Percentiles rank a stretch among this genome's conserved stretches.
phyloP scores from a whole-genome alignment of 2,113 vertebrate genomes.

The Agelaius tricolor region DNA sequence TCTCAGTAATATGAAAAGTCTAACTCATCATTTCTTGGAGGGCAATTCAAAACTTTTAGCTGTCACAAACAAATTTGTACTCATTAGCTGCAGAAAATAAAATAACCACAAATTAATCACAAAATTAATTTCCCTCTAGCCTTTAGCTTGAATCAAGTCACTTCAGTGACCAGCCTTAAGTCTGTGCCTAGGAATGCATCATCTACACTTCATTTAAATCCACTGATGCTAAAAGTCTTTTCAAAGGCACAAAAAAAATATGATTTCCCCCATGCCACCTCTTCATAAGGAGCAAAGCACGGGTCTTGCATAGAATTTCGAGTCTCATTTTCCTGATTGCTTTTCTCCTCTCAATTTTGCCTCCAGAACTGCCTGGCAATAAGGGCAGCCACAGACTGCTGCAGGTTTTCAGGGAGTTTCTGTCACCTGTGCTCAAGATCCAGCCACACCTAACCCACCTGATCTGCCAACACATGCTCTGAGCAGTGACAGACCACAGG shows the following conservation, averaged over 20 bases:
- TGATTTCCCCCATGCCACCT: background rate
- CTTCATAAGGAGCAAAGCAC: background rate
- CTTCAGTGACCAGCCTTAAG: background rate
- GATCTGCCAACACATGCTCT: background rate
- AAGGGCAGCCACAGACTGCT: background rate
- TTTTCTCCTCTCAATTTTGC: background rate
- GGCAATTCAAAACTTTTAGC: background rate
- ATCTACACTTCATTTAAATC: background rate
- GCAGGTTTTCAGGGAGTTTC: background rate
- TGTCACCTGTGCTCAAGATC: background rate
- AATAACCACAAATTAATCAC: background rate
- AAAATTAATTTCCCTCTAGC: background rate
- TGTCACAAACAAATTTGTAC: background rate
- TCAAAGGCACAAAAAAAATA: background rate
- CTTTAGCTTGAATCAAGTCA: background rate
- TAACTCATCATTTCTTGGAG: background rate
- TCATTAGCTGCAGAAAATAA: background rate
- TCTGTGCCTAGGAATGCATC: background rate
- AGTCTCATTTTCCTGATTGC: background rate
- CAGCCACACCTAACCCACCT: background rate
- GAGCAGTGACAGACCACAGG: background rate
- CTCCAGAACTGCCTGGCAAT: background rate
- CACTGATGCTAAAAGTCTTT: background rate
- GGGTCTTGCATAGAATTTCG: rapidly evolving
- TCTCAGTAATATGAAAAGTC: background rate